phyloP scores from a whole-genome alignment of 2,888 invertebrate species.

The Tineola bisselliella region DNA sequence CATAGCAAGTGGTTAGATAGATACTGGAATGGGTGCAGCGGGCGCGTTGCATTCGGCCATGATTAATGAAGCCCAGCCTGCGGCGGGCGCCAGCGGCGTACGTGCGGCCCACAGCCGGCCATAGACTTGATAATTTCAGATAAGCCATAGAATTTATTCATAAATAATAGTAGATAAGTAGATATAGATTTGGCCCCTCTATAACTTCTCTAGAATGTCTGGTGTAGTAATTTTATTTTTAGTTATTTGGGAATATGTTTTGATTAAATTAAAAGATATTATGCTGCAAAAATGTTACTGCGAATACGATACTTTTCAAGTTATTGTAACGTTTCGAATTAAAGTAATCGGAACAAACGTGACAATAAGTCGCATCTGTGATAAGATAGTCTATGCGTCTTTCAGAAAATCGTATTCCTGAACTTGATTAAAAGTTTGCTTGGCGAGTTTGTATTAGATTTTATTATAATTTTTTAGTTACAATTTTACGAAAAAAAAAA shows the following conservation, averaged over 20 bases:
- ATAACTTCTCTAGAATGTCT: neutral
- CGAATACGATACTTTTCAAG: too few relatives aligned
- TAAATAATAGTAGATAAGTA: neutral
- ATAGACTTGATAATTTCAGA: neutral
- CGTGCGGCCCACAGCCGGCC: neutral
- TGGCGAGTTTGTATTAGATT: conserved; percentile 16
- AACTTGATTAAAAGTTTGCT: conserved; percentile 64
- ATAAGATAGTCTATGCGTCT: neutral
- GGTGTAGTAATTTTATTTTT: too few relatives aligned
- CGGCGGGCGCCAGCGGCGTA: conserved; percentile 41
- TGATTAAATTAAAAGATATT: too few relatives aligned
- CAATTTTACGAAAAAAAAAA: too few relatives aligned
- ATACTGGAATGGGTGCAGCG: conserved; percentile 6
- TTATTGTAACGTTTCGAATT: too few relatives aligned
- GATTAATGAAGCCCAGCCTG: conserved; percentile 56
- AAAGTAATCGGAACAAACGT: too few relatives aligned
- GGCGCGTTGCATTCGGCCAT: conserved; percentile 24
- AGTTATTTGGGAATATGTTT: too few relatives aligned
- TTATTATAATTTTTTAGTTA: neutral
- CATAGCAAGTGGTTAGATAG: neutral
- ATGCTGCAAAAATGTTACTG: too few relatives aligned
- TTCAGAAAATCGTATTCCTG: conserved; percentile 53
- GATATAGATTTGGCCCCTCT: too few relatives aligned
- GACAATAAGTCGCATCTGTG: too few relatives aligned
- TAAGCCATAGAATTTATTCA: neutral